Base-by-base conservation (phyloP, 2,797 vertebrate species). In the Tenualosa ilisha region DNA sequence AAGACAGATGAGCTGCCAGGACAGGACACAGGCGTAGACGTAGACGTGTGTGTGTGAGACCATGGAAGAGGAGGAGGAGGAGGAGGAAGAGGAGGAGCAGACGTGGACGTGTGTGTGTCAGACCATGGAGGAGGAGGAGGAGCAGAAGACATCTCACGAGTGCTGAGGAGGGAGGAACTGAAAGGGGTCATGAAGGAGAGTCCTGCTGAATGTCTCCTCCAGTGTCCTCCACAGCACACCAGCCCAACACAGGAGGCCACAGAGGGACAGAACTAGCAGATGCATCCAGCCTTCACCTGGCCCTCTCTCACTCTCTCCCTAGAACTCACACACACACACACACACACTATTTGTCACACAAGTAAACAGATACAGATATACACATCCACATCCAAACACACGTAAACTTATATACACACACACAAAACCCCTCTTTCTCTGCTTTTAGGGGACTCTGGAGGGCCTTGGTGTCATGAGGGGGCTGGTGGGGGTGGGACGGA, bases 401-500 rank as follows among this genome's bases (percentile, higher is more conserved):
- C n/a, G 43, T 46, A 46, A 46, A 46, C 43, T 46, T 46, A 5
- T 49, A 49, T 3, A 24, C 63, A 63, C 5, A 63, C 59, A 63
- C 65, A 31, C 65, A 31, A 31, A 31, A 31, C 31, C 31, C 31
- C 31, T 31, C 11, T 72, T 12, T 75, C 20, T 46, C 17, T 79
- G 50, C 11, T 40, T 84, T 82, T 92, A 94, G 91, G 94, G 95
- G 94, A 94, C 92, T 91, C 92, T 86, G 86, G 93, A 92, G 3
- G 88, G 87, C 85, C 85, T 88, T 51, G 50, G 5, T 51, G 50
- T 49, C 50, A 12, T 51, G 50, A 51, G 50, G 85, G 88, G 91
- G 83, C 86, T 68, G 79, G 88, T 87, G 84, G 89, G 54, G 89
- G 91, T 86, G 12, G n/a, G 59, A 2, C 2, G 63, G 12, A 7